phyloP scores from a whole-genome alignment of 2,888 invertebrate species.

The Chloroclystis v-ata region DNA sequence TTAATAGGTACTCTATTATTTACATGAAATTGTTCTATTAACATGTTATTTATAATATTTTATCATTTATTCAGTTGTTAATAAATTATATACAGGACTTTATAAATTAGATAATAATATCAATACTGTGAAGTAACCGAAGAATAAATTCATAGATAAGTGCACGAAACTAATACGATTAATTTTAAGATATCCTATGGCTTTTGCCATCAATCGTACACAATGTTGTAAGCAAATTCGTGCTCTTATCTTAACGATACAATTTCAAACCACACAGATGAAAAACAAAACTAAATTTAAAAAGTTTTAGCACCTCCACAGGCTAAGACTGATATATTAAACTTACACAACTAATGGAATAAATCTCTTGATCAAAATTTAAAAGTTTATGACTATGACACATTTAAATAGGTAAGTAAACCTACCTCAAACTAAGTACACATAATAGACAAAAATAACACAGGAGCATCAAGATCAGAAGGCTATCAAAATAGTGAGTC shows the following conservation, averaged over 20 bases:
- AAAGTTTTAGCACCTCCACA: conserved; percentile 70
- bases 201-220: neutral
- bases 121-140: conserved; percentile 70
- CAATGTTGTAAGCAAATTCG: conserved; percentile 20
- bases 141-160: conserved; percentile 50
- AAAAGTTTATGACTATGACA: conserved; percentile 47
- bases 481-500: neutral
- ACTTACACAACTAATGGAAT: conserved; percentile 51
- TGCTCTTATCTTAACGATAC: conserved; percentile 44
- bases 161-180: conserved; percentile 36
- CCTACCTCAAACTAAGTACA: conserved; percentile 53
- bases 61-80: conserved; percentile 72
- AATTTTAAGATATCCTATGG: conserved; percentile 11
- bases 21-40: conserved; percentile 79
- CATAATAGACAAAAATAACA: conserved; percentile 18
- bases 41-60: conserved; percentile 76
- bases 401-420: conserved; percentile 27
- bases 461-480: conserved; percentile 10
- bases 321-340: conserved; percentile 51
- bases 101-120: conserved; percentile 73
- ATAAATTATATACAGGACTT: conserved; percentile 77
- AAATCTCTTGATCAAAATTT: conserved; percentile 42
- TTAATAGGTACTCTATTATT: conserved; percentile 78
- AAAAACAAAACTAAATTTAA: conserved; percentile 47
- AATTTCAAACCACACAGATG: conserved; percentile 47